phyloP scores from a whole-genome alignment of 2,113 vertebrate species.

The Hymenochirus boettgeri region DNA sequence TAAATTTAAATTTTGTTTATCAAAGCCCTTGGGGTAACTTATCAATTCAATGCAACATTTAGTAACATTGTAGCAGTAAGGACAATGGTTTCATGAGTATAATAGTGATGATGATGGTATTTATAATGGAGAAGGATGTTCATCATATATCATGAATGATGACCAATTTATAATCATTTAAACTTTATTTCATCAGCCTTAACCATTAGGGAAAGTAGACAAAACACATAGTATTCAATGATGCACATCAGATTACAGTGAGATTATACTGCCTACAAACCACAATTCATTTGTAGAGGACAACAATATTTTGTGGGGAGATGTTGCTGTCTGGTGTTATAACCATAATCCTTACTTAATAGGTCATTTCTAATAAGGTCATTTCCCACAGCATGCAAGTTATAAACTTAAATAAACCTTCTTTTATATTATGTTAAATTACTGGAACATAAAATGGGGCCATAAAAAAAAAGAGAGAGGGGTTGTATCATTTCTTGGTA shows the following conservation, averaged over 20 bases:
- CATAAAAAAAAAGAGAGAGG: too few relatives aligned
- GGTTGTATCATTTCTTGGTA: too few relatives aligned
- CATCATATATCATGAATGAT: slow-evolving; percentile 11
- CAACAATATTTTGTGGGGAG: slow-evolving; percentile 15
- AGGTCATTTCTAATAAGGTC: slow-evolving; percentile 32
- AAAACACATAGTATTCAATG: slow-evolving; percentile 21
- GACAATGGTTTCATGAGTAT: too few relatives aligned
- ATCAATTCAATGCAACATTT: too few relatives aligned
- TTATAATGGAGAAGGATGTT: too few relatives aligned
- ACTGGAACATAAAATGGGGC: slow-evolving; percentile 4
- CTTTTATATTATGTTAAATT: background rate
- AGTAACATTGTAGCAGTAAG: too few relatives aligned
- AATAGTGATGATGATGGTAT: too few relatives aligned
- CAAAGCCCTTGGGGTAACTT: too few relatives aligned
- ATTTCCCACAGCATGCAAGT: background rate
- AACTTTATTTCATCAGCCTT: slow-evolving; percentile 17
- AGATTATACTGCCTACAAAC: slow-evolving; percentile 14
- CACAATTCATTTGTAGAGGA: slow-evolving; percentile 11
- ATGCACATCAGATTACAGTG: slow-evolving; percentile 24
- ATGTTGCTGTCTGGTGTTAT: background rate
- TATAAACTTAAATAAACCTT: slow-evolving; percentile 10
- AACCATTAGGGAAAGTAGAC: slow-evolving; percentile 12
- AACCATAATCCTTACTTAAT: slow-evolving; percentile 8
- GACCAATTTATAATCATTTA: slow-evolving; percentile 19
- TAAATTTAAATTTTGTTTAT: too few relatives aligned